phyloP scores from a whole-genome alignment of 2,888 invertebrate species.

The Ethmia dodecea region DNA sequence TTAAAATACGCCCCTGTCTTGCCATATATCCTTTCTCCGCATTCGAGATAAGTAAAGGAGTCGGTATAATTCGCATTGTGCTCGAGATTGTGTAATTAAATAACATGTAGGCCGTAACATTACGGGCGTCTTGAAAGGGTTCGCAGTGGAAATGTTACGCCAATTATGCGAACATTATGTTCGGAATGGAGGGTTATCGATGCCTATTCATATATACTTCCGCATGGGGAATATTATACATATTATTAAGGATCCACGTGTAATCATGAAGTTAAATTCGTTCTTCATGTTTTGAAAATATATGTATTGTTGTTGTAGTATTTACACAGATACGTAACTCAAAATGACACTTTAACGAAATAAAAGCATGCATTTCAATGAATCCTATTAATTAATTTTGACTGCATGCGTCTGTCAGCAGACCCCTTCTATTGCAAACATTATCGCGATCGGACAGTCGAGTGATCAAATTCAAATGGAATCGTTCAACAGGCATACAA shows the following conservation, averaged over 20 bases:
- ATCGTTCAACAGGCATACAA: constrained; percentile 65
- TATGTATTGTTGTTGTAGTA: not conserved
- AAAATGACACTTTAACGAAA: not conserved
- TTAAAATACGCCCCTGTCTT: constrained; percentile 28
- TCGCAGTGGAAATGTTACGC: constrained; percentile 73
- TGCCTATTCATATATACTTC: constrained; percentile 32
- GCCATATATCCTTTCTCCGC: constrained; percentile 28
- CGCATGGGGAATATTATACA: constrained; percentile 13
- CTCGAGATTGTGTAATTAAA: constrained; percentile 75
- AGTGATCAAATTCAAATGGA: constrained; percentile 74
- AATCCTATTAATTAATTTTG: constrained; percentile 15
- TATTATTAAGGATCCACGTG: constrained; percentile 1
- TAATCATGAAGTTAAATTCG: not conserved
- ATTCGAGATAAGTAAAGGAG: constrained; percentile 47
- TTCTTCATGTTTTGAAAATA: not conserved
- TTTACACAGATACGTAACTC: not conserved
- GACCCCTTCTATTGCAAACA: constrained; percentile 44
- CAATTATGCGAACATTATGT: constrained; percentile 76
- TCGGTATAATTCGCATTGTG: constrained; percentile 68
- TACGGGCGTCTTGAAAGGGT: constrained; percentile 73
- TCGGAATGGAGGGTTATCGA: constrained; percentile 70
- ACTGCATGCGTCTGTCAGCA: constrained; percentile 1
- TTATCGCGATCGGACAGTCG: constrained; percentile 65
- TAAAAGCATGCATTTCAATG: not conserved
- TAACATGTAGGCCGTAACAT: constrained; percentile 74